Evolutionary conservation across 2,888 invertebrate genomes (phyloP).

Genomic region (Eupithecia exiguata): DNA sequence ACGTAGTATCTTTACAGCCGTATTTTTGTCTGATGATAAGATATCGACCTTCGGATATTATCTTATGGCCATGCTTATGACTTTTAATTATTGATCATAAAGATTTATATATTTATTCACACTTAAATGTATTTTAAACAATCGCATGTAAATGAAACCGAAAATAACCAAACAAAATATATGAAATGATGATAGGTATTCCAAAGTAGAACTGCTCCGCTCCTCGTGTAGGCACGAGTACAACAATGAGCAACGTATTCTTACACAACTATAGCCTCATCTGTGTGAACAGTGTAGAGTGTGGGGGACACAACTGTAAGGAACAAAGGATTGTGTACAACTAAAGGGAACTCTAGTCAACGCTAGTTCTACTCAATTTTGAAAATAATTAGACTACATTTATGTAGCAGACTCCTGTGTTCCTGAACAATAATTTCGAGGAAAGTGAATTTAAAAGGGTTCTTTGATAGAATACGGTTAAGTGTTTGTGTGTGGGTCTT

Average conservation of each 20-base stretch:
- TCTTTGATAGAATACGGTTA: neutral
- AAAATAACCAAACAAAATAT: slow-evolving; percentile 6
- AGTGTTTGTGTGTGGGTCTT: neutral
- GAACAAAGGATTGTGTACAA: neutral
- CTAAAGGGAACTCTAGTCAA: neutral
- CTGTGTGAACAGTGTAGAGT: slow-evolving; percentile 18
- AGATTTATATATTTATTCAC: neutral
- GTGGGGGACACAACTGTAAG: neutral
- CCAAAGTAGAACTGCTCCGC: neutral
- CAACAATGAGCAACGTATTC: slow-evolving; percentile 10
- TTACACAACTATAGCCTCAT: slow-evolving; percentile 37
- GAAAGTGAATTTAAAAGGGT: neutral
- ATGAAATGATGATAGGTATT: neutral
- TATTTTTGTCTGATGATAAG: neutral
- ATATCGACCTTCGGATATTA: neutral
- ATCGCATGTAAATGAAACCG: neutral
- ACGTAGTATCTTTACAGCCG: neutral
- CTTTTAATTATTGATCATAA: neutral
- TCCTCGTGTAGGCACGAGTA: neutral
- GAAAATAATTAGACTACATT: neutral
- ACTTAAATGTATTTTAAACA: neutral
- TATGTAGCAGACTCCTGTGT: neutral
- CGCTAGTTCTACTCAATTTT: neutral
- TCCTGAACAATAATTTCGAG: neutral
- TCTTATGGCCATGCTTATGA: neutral